Evolutionary conservation across 2,888 invertebrate genomes (phyloP), one percentile per base, ranked within the genome.

Genomic region (Rhaphigaster nebulosa): DNA sequence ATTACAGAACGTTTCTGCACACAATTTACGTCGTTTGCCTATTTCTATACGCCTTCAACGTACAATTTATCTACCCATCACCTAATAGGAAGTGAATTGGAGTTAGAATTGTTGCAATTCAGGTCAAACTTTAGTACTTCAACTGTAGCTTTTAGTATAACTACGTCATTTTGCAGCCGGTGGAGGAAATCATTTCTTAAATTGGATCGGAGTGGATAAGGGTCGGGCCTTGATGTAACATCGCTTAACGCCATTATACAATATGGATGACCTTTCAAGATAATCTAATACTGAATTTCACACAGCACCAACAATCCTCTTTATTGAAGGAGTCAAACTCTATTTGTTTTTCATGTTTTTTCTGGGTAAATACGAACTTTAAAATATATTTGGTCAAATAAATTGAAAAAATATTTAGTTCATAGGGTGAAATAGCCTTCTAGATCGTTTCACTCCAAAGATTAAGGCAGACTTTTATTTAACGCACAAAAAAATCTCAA

Each of bases 131-230:
- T 65, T 5, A 65, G 65, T 65, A 13, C 65, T 29, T 15, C n/a
- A 38, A 76, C 70, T 76, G 20, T 76, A 20, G 70, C 34, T 70
- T 70, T 70, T 38, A 34, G 70, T 70, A 20, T 70, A 70, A 70
- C 70, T 70, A 38, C 34, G 38, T 38, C 70, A 76, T 38, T 76
- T 76, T 15, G 38, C 18, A 38, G 20, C 6, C 20, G 8, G 20
- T 34, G 38, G 34, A 76, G 70, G 70, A 76, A 76, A 76, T 76
- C 34, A 76, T 76, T 76, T 23, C 70, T 76, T 76, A 76, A 76
- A 34, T 34, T 76, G 70, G 34, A 38, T 76, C 15, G 70, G 70
- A 76, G 70, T 76, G 70, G 34, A 76, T 76, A 76, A 38, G 38
- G 70, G 18, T 38, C 3, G 34, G 8, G 18, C 34, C 70, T 70